Base-by-base conservation (phyloP, 2,888 invertebrate species). In the Yponomeuta sedellus region DNA sequence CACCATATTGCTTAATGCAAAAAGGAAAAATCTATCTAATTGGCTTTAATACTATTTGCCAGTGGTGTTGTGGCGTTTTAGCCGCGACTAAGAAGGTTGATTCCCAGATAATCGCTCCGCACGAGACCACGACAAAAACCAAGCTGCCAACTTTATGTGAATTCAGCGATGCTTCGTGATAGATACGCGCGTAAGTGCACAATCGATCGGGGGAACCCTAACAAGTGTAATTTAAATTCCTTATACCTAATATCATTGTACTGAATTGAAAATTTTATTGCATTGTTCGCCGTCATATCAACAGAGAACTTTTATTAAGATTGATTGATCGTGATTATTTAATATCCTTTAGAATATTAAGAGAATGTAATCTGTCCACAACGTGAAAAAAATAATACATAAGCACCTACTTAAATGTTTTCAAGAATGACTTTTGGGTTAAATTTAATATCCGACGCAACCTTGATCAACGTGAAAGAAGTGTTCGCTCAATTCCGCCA, bases 401-500 rank as follows among this genome's bases (percentile, higher is more conserved):
- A 34, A 0, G 8, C 8, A 34, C 34, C 34, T 3, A 34, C 34
- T 34, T 34, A 34, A 34, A 34, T 34, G 34, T 16, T 52, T 52
- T 52, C 16, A 16, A 16, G 44, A 16, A 12, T 52, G 12, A 16
- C 16, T 12, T 2, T 3, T 52, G 44, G 12, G 16, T 52, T 52
- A 44, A 44, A 10, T 52, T 52, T 52, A 52, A 16, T 52, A 52
- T 52, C 16, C 44, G 44, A 52, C 16, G 44, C 44, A 66, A 76
- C 85, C 85, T 86, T 85, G 83, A 68, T 69, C 69, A 70, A 67
- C 64, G 70, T 70, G 68, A 70, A 73, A 75, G 69, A 73, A 69
- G 69, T 71, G 70, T 74, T 74, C 74, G 75, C 71, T 80, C 73
- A 80, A 83, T 85, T 86, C 86, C 83, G 86, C 87, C 84, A 85